These are phyloP conservation scores for Acropora yongei DNA, from an alignment of 64 coral and sea anemone genomes.

Conservation along the genomic window DNA sequence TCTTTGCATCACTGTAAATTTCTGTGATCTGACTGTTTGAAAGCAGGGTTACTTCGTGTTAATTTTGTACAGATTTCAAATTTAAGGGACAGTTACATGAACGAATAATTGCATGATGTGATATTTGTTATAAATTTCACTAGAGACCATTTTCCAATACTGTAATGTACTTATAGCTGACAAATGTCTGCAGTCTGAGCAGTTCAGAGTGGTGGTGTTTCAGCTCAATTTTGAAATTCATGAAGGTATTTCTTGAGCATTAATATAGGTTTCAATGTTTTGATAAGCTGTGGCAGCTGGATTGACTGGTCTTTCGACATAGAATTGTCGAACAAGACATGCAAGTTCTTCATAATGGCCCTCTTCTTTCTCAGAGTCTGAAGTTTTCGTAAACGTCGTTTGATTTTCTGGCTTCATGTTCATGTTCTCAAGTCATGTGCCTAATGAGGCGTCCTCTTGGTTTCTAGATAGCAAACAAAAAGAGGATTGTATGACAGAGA, in stretches of 20 bases:
- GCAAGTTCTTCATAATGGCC: conserved; percentile 87
- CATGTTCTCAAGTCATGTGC: neutral
- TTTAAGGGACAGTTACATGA: too few species aligned
- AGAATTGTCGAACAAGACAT: conserved; percentile 93
- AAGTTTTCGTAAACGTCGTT: neutral
- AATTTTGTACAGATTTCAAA: too few species aligned
- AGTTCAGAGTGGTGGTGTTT: too few species aligned
- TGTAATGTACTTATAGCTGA: too few species aligned
- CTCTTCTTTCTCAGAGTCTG: conserved; percentile 42
- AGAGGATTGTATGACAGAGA: neutral
- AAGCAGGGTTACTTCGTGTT: too few species aligned
- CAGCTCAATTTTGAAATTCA: too few species aligned
- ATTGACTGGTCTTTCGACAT: conserved; percentile 87
- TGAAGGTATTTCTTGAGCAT: neutral
- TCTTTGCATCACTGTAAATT: too few species aligned
- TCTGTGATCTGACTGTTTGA: too few species aligned
- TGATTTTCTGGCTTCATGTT: neutral
- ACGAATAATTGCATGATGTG: too few species aligned
- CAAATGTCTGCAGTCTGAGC: too few species aligned
- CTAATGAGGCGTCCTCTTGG: neutral
- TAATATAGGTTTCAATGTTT: conserved; percentile 94
- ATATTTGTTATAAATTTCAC: too few species aligned
- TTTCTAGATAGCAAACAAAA: neutral
- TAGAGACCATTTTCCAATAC: too few species aligned
- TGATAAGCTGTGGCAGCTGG: conserved; percentile 82